A percentile compares a stretch with the other conserved stretches of the same genome.
These are phyloP conservation scores for Leucoraja erinaceus DNA, from an alignment of 2,113 vertebrate genomes.

Conservation along the genomic window DNA sequence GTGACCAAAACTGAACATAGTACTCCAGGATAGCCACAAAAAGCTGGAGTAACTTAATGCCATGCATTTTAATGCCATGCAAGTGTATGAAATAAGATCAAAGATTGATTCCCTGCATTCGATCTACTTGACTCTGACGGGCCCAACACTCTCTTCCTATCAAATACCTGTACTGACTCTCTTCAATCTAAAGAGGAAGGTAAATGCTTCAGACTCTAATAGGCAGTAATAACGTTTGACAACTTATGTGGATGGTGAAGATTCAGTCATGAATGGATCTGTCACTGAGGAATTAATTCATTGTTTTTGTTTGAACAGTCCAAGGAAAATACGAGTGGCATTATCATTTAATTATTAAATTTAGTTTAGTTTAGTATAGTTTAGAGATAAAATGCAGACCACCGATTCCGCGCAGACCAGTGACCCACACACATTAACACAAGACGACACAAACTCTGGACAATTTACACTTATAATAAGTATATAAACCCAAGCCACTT, in stretches of 20 bases:
- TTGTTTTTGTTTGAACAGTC: neutral
- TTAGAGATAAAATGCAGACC: too few species aligned
- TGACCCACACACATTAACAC: too few species aligned
- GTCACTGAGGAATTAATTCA: neutral
- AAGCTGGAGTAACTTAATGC: too few species aligned
- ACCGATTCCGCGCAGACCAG: too few species aligned
- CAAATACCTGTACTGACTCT: neutral
- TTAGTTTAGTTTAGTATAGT: too few species aligned
- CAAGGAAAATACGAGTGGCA: neutral
- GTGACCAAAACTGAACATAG: too few species aligned
- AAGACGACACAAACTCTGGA: too few species aligned
- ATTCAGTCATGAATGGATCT: neutral
- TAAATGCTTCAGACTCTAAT: neutral
- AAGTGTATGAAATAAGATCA: neutral
- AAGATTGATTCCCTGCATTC: neutral
- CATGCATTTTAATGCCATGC: neutral
- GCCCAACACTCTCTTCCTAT: neutral
- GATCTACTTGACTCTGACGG: neutral
- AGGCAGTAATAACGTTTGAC: neutral
- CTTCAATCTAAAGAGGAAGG: neutral
- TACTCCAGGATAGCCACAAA: too few species aligned
- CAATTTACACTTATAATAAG: too few species aligned
- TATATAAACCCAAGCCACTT: too few species aligned
- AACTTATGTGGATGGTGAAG: neutral
- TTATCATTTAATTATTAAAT: neutral